These are phyloP conservation scores for Platysteira castanea DNA, from an alignment of 2,113 vertebrate species.

Conservation along the genomic window DNA sequence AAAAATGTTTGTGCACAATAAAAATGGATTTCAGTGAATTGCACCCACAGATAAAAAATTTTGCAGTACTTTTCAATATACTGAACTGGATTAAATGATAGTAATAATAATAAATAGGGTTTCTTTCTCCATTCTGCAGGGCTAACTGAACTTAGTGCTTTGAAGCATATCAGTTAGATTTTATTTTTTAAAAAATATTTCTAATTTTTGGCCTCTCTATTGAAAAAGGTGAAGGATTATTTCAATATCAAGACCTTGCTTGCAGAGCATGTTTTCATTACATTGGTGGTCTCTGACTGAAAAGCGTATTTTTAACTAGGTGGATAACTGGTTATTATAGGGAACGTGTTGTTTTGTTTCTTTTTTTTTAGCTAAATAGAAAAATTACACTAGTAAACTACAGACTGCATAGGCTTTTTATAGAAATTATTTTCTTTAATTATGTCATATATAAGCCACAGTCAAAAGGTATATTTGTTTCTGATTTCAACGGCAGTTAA, in stretches of 20 bases:
- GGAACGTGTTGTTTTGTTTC: neutral
- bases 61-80: neutral
- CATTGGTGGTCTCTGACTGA: neutral
- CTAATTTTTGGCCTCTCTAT: neutral
- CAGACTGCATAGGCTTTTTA: neutral
- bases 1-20: conserved; percentile 22
- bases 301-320: neutral
- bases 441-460: neutral
- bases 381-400: neutral
- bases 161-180: neutral
- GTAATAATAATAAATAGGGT: neutral
- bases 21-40: conserved; percentile 6
- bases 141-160: neutral
- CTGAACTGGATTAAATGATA: neutral
- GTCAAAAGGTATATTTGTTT: neutral
- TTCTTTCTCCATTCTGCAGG: neutral
- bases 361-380: neutral
- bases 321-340: neutral
- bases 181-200: neutral
- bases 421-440: neutral
- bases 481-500: neutral
- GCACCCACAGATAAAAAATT: neutral
- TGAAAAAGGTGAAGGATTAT: neutral
- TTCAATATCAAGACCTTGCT: neutral
- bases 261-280: neutral